Evolutionary conservation across 1,140 invertebrate genomes (phyloP), one percentile per base, ranked within the genome.

Genomic region (Heliconius melpomene): DNA sequence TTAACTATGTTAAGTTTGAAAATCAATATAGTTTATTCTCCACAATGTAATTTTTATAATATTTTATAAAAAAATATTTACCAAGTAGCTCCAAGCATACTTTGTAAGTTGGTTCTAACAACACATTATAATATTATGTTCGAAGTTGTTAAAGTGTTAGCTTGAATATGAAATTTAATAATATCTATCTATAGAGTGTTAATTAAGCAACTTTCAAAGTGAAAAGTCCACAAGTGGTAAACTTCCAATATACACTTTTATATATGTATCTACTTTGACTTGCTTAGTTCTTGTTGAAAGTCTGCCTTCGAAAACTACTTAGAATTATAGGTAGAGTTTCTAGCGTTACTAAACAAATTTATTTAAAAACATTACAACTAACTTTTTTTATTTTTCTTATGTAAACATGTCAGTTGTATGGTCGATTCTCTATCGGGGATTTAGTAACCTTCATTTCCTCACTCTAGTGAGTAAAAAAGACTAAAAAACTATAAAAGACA

Each of bases 151-250:
- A 23, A 32, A 75, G 32, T 75, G 60, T 66, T 3, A 13, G n/a
- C 74, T n/a, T 60, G 52, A 75, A 60, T 75, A 75, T 66, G 46
- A 75, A 66, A n/a, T 66, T 66, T 66, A 23, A 66, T 66, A 26
- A 66, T 66, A 66, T 66, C 60, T 66, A 66, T 66, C 60, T 66
- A 75, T 75, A 60, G 3, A 52, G n/a, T 52, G 23, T 75, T 60
- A 75, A 75, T 75, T 75, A 75, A 75, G 38, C 54, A 75, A 75
- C 46, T 75, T 75, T 36, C 23, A 26, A 66, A 75, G 54, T 66
- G 74, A 75, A 66, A 75, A 66, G 36, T 75, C 54, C 54, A 20
- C 23, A 26, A 38, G 54, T 75, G 38, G 32, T 36, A 66, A 38
- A 60, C 74, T 75, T 75, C 54, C 54, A 75, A 75, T 75, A 75